Evolutionary conservation across 2,888 invertebrate genomes (phyloP).

Genomic region (Zhengitettix transpicula): DNA sequence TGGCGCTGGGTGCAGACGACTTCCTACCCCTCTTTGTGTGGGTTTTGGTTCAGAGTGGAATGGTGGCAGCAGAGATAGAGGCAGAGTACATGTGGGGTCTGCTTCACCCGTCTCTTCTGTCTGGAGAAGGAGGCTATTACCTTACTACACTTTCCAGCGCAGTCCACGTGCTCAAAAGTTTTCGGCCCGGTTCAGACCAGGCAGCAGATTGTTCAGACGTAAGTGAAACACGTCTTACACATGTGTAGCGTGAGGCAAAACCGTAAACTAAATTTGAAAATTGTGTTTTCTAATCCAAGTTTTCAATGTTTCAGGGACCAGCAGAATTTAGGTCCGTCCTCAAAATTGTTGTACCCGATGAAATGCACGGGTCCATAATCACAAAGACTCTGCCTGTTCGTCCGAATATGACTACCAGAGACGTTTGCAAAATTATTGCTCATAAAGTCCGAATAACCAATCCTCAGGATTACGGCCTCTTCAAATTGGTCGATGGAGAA

Average conservation of each 20-base stretch:
- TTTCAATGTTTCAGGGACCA: too few species aligned
- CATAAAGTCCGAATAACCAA: slow-evolving; percentile 91
- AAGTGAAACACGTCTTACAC: neutral
- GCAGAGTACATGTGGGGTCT: slow-evolving; percentile 92
- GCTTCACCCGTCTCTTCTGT: slow-evolving; percentile 74
- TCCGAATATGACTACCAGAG: slow-evolving; percentile 82
- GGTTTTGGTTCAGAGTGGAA: slow-evolving; percentile 49
- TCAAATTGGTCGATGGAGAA: slow-evolving; percentile 77
- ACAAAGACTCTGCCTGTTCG: slow-evolving; percentile 84
- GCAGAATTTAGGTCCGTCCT: slow-evolving; percentile 54
- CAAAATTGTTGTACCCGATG: slow-evolving; percentile 85
- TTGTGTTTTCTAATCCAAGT: too few species aligned
- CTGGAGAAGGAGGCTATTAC: slow-evolving; percentile 90
- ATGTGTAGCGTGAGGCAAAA: too few species aligned
- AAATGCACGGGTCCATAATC: slow-evolving; percentile 78
- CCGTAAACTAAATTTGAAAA: too few species aligned
- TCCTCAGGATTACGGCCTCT: slow-evolving; percentile 89
- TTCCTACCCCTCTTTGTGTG: slow-evolving; percentile 83
- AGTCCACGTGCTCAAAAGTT: slow-evolving; percentile 69
- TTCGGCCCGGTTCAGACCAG: slow-evolving; percentile 23
- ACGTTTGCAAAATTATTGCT: slow-evolving; percentile 86
- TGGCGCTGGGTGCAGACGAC: slow-evolving; percentile 66
- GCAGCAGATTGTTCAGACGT: slow-evolving; percentile 20
- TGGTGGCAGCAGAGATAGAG: slow-evolving; percentile 80
- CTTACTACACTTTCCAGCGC: slow-evolving; percentile 86